Evolutionary conservation across 2,113 vertebrate species (phyloP).

Genomic region (Perca schrenkii): DNA sequence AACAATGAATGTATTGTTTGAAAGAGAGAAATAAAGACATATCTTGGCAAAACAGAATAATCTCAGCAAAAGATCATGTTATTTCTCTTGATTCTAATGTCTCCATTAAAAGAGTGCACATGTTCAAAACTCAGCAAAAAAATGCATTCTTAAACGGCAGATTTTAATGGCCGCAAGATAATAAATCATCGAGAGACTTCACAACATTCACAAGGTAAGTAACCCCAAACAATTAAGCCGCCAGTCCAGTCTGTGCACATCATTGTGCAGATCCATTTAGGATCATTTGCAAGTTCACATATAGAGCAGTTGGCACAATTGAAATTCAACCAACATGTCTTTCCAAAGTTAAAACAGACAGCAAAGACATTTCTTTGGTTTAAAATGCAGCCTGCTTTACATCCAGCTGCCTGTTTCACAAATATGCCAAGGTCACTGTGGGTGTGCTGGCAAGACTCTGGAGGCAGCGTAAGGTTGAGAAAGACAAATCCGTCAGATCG

Average conservation of each 20-base stretch:
- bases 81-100: not conserved
- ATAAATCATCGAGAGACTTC: not conserved
- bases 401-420: slow-evolving; percentile 11
- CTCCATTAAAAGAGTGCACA: not conserved
- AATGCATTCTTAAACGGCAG: not conserved
- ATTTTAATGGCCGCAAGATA: not conserved
- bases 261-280: not conserved
- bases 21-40: not conserved
- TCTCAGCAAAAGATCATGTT: not conserved
- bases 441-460: slow-evolving; percentile 13
- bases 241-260: not conserved
- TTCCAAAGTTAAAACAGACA: slow-evolving; percentile 11
- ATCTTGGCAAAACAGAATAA: not conserved
- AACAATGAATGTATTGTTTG: too few species aligned
- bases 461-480: not conserved
- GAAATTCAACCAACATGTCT: slow-evolving; percentile 5
- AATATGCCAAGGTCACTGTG: slow-evolving; percentile 16
- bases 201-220: not conserved
- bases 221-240: not conserved
- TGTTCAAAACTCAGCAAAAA: not conserved
- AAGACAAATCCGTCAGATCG: slow-evolving; percentile 2
- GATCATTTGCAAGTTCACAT: not conserved
- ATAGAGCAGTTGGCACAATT: not conserved
- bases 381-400: slow-evolving; percentile 24
- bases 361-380: slow-evolving; percentile 1